phyloP scores from a whole-genome alignment of 2,113 vertebrate species.

The human (Homo sapiens) region GRCh38 chr1:208848501-208849000 shows the following conservation, averaged over 20 bases:
- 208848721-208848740: background rate
- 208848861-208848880: constrained; percentile 6
- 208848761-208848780: background rate
- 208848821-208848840: background rate
- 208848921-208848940: constrained; percentile 42
- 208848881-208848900: background rate
- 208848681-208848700: background rate
- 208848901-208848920: constrained; percentile 1
- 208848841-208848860: background rate
- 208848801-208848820: background rate
- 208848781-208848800: background rate
- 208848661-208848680: background rate
- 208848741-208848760: background rate
- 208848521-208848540: constrained; percentile 40
- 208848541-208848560: background rate
- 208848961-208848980: constrained; percentile 47
- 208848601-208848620: background rate
- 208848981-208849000: constrained; percentile 15
- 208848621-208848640: background rate
- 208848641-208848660: background rate
- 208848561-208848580: background rate
- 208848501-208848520: background rate
- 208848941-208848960: constrained; percentile 42
- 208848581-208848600: background rate
- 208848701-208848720: background rate